Evolutionary conservation across 2,888 invertebrate genomes (phyloP).

Genomic region (Orgyia antiqua): DNA sequence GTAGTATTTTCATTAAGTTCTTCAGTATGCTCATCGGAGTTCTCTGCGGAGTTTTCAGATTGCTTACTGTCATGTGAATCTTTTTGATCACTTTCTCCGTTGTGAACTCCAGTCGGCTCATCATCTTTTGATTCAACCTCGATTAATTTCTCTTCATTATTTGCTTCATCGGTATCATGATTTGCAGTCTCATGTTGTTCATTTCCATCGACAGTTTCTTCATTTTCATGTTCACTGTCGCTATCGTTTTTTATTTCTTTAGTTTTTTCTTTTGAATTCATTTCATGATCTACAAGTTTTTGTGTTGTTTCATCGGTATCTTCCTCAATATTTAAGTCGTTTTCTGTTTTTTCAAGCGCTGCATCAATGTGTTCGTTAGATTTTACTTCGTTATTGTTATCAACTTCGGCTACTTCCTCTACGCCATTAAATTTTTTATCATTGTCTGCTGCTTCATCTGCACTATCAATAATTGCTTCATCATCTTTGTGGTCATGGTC

Average conservation of each 20-base stretch:
- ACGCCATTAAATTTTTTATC: slow-evolving; percentile 4
- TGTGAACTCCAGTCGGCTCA: too few species aligned
- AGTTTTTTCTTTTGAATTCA: slow-evolving; percentile 7
- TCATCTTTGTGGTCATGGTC: slow-evolving; percentile 1
- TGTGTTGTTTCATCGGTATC: slow-evolving; percentile 17
- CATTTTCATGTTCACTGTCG: slow-evolving; percentile 10
- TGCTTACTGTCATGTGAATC: background rate
- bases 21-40: background rate
- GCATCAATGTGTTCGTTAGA: slow-evolving; percentile 13
- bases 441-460: slow-evolving; percentile 5
- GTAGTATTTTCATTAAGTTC: slow-evolving; percentile 4
- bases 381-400: slow-evolving; percentile 3
- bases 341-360: slow-evolving; percentile 15
- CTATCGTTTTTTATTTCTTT: background rate
- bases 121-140: background rate
- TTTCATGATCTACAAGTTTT: slow-evolving; percentile 6
- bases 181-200: too few species aligned
- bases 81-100: slow-evolving; percentile 1
- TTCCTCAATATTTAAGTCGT: slow-evolving; percentile 10
- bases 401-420: background rate
- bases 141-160: background rate
- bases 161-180: background rate
- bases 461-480: slow-evolving; percentile 8
- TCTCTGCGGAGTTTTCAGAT: slow-evolving; percentile 3
- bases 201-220: slow-evolving; percentile 8